Base-by-base conservation (phyloP, 2,113 vertebrate genomes). In the Lontra canadensis region DNA sequence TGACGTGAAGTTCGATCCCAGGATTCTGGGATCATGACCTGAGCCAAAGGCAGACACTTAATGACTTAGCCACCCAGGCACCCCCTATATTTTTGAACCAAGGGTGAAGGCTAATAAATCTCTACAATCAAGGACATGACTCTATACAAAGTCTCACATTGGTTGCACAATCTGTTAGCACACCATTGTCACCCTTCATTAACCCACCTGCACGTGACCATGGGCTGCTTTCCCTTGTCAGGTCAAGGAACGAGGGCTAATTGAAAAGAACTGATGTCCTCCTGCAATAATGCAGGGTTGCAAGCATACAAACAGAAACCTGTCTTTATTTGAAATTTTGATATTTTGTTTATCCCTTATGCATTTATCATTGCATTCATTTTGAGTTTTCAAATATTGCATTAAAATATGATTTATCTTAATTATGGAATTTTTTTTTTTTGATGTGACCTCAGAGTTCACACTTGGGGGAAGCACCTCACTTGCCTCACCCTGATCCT, bases 331-430 rank as follows among this genome's bases (percentile, higher is more conserved):
- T 90, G 85, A 82, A 69, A 82, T 67, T 8, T 90, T 17, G 31
- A 17, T 17, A 34, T 34, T 65, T 65, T 65, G 63, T 65, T 65
- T 65, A 65, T 34, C 29, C 6, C 63, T 65, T 17, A 15, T 34
- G 14, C 63, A 65, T 65, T 65, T 65, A 34, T 34, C 31, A 34
- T 15, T 31, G 63, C 31, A 34, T 71, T 69, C 31, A 84, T 78
- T 94, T 95, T 71, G 7, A 61, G 63, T 78, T 80, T 82, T 34
- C 67, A 89, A 90, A 87, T 47, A 78, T 84, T 76, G 29, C 12
- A 57, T 84, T 76, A 26, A 94, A 88, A 80, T 95, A 42, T 34
- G 78, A 13, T 65, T 88, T 73, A 74, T 36, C 36, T 88, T 52
- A 44, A 61, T 95, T 76, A 67, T 7, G 65, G 65, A 47, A 5